Evolutionary conservation across 2,797 vertebrate species (phyloP), one percentile per base, ranked within the genome.

Genomic region (Melanotaenia boesemani): DNA sequence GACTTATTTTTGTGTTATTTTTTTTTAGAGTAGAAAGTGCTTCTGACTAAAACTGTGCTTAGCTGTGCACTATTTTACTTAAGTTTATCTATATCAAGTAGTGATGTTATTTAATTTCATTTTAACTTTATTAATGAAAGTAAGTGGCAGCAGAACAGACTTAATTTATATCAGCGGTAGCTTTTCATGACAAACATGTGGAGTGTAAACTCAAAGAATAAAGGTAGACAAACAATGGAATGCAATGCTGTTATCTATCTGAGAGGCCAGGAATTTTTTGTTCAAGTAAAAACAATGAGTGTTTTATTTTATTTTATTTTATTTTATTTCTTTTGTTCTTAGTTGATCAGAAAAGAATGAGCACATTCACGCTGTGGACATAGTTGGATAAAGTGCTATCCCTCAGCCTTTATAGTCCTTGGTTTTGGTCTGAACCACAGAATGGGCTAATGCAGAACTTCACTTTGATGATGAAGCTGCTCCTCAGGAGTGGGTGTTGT

Each of bases 401-500:
- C 16, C 22, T 77, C 1, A 0, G 52, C 26, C 34, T 36, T 50
- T 63, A 9, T 22, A 48, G 50, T 70, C 37, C 7, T 46, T 37
- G 26, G 16, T 77, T 83, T 84, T 66, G 77, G 59, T 72, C 67
- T 65, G 36, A 82, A 70, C 66, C 28, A 63, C 50, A 71, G 76
- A 67, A 13, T 30, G 66, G 67, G 36, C 68, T 44, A 72, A 67
- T 66, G 75, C 80, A 72, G 61, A 77, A 81, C 67, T 63, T 81
- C 72, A 75, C 77, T 90, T 79, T 84, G 85, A 84, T 83, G 81
- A 84, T 63, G 74, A 84, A 58, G 80, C 84, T 81, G 82, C 85
- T 91, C 78, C 81, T 93, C 87, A 83, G 86, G 80, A 88, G 76
- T 84, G 79, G 82, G 67, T 89, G 83, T 76, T 82, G 90, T 56